phyloP scores from a whole-genome alignment of 1,140 invertebrate species.

The Orussus abietinus region DNA sequence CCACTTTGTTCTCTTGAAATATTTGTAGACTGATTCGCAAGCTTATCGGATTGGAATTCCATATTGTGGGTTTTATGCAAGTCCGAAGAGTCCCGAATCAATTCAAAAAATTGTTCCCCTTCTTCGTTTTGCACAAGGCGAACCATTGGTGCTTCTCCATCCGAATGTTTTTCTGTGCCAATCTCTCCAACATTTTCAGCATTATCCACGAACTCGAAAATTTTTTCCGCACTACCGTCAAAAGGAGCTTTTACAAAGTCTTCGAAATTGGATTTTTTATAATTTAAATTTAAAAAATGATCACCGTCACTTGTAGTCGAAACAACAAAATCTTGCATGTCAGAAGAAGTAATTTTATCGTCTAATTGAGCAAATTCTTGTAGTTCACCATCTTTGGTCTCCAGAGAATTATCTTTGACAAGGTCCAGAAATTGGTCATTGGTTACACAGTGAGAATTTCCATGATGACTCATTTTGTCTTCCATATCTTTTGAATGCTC shows the following conservation, averaged over 20 bases:
- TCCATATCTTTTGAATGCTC: no score
- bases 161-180: slow-evolving; percentile 10
- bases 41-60: neutral
- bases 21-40: no score
- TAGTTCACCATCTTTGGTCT: no score
- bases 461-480: no score
- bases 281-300: slow-evolving; percentile 6
- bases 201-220: slow-evolving; percentile 29
- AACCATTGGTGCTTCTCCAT: slow-evolving; percentile 21
- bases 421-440: no score
- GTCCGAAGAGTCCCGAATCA: slow-evolving; percentile 25
- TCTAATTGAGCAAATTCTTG: neutral
- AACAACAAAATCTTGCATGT: slow-evolving; percentile 11
- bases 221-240: slow-evolving; percentile 26
- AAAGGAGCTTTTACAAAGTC: slow-evolving; percentile 26
- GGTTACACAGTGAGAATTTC: no score
- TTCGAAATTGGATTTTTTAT: slow-evolving; percentile 25
- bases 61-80: slow-evolving; percentile 7
- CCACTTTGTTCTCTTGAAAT: no score
- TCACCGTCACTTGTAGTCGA: slow-evolving; percentile 4
- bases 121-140: slow-evolving; percentile 27
- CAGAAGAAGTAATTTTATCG: no score
- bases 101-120: slow-evolving; percentile 36
- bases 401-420: no score
- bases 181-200: slow-evolving; percentile 1